Evolutionary conservation across 2,888 invertebrate species (phyloP), one percentile per base, ranked within the genome.

Genomic region (Iphiclides podalirius): DNA sequence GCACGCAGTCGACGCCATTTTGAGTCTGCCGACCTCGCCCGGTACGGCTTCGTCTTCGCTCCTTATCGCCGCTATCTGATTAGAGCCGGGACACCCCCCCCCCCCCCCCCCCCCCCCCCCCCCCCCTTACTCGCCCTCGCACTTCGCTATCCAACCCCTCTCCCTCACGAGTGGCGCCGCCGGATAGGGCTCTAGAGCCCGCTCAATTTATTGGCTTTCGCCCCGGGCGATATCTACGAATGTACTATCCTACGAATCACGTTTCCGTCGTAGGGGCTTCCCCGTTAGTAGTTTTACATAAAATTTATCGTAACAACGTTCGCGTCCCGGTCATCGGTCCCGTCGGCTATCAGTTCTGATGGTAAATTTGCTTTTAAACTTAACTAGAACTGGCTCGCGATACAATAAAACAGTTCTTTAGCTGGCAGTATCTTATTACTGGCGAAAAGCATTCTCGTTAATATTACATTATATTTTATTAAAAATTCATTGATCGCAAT

Each of bases 21-120:
- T 70, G 72, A 72, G 59, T 75, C 74, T 70, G 61, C 42, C 65
- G 80, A 64, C 80, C 82, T 81, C 70, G 80, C 58, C n/a, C 56
- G 53, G 51, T 60, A 56, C 50, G 60, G 61, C 60, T 60, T 61
- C 61, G 45, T 51, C 46, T 55, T 41, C 38, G 52, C 53, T 46
- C 40, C 23, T 37, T 54, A 55, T 54, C 55, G 16, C 52, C 55
- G 16, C 52, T 58, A 57, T 54, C 52, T 54, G 51, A 53, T 58
- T 60, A 53, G 17, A 8, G 26, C 28, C 49, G 53, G 52, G 54
- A 51, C 46, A 6, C 28, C 7, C 28, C 28, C n/a, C 6, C n/a
- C n/a, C 2, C 8, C 8, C n/a, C 28, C 28, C 28, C 8, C 6
- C n/a, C 2, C 28, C 28, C n/a, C n/a, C 28, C 28, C 28, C 2